Base-by-base conservation (phyloP, 2,113 vertebrate species). In the Gymnogyps californianus region DNA sequence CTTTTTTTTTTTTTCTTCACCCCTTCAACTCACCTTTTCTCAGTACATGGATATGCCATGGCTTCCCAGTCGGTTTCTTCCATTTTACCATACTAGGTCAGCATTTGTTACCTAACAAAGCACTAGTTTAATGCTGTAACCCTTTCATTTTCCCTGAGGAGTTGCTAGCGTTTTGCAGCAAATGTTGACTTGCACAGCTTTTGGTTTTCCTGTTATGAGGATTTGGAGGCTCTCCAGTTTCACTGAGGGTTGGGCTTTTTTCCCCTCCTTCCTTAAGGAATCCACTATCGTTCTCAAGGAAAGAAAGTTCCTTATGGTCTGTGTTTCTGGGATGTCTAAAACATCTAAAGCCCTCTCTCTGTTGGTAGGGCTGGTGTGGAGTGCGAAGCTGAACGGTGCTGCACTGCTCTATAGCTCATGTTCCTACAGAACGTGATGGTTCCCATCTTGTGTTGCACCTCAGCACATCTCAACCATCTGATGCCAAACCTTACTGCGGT, bases 371-470 rank as follows among this genome's bases (percentile, higher is more conserved):
- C 44, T 79, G 38, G 21, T 52, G 32, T 38, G 49, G 58, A 26
- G 44, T 11, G 7, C 2, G 5, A 24, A 34, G 55, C 7, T 64
- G 87, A 82, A 8, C 0, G 1, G 3, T 34, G 65, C 57, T 57
- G 38, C 25, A 0, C 52, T 24, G 40, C 28, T 64, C 72, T 49
- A 77, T 51, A 42, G 83, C 66, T 29, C 8, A 1, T 9, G 13
- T 5, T 47, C 55, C 8, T 21, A 2, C 32, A 9, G 32, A 9
- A 32, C 0, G 0, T 4, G 34, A 4, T 46, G 13, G 18, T 51
- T 67, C 85, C 44, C 12, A 6, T 28, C 67, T 28, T 22, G 32
- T 13, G 17, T 29, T 52, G 40, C 55, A 31, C 51, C 64, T 2
- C 2, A 46, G 28, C 3, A 1, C 16, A 5, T 13, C 28, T 57